Evolutionary conservation across 1,140 invertebrate species (phyloP), one percentile per base, ranked within the genome.

Genomic region (Achroia grisella): DNA sequence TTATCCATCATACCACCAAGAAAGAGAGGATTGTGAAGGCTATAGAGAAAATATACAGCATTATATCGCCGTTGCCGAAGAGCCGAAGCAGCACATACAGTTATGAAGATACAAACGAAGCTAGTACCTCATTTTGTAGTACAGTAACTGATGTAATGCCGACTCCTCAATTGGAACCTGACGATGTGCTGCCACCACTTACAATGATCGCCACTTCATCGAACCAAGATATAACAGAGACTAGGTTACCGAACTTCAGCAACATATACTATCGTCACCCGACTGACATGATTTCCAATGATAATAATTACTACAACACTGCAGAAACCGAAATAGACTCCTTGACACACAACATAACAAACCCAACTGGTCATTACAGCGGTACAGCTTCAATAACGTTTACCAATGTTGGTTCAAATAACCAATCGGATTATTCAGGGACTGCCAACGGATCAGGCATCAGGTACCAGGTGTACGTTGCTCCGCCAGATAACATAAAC

Each of bases 1-100:
- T 47, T 89, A 11, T 74, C 86, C 0, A 73, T 89, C 17, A 86
- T 88, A 23, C 86, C 87, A 0, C 88, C 87, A 0, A 78, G 80
- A 66, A 76, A n/a, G 65, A 77, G 14, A 74, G 80, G 8, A 86
- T 89, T 0, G 83, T 88, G 37, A 79, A 72, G 14, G 82, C 87
- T 9, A 88, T 88, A 32, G 79, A 80, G 23, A 88, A 87, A 57
- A 88, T 87, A 43, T 67, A 70, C 13, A 60, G 12, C 9, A 50
- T 72, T 8, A 57, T 71, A 63, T 62, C 10, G 42, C 36, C 33
- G 33, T 52, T 36, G 27, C 45, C 11, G 35, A 40, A 30, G 44
- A 29, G 17, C 2, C 2, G 35, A 15, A 2, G 17, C 9, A 37
- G 4, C 4, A 17, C 35, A 37, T 14, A 8, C 33, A 4, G 14